Evolutionary conservation across 1,140 invertebrate genomes (phyloP), one percentile per base, ranked within the genome.

Genomic region (Cherax destructor): DNA sequence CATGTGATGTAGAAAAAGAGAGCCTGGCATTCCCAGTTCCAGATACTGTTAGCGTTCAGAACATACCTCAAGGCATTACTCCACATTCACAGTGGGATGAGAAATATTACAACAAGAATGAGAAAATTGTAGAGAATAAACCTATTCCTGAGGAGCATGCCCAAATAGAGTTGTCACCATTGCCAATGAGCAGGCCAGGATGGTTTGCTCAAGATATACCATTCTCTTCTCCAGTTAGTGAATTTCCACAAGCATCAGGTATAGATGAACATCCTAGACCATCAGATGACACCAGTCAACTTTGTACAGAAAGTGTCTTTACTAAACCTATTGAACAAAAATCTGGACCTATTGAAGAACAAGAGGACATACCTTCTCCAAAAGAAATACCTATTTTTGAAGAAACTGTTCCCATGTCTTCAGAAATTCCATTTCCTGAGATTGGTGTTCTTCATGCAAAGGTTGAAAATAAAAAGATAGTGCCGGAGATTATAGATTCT

Each of bases 391-490:
- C 61, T n/a, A 16, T n/a, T 9, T 69, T 65, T 69, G 21, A 84
- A n/a, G 81, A 72, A 69, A 30, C 47, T 47, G 61, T 56, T 84
- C 41, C 65, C 9, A 30, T 61, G 69, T 47, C 47, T n/a, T 61
- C 56, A 69, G 61, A 61, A 72, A 41, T n/a, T 56, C 41, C 81
- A 69, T 84, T 84, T 56, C 81, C 81, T 84, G 41, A 72, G 16
- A 56, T 59, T 65, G 65, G 65, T n/a, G 13, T 84, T 16, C 59
- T 59, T 24, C 52, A 18, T 61, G 24, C 80, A 83, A 59, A 56
- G 52, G 30, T 21, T 24, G 59, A 56, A 49, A 84, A 49, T 61
- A 2, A 69, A 49, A 59, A 41, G 41, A 41, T 47, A 41, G 81
- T 74, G n/a, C 6, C n/a, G 7, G 69, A 74, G 69, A 74, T 74